Evolutionary conservation across 2,888 invertebrate genomes (phyloP), one percentile per base, ranked within the genome.

Genomic region (Parnassius apollo): DNA sequence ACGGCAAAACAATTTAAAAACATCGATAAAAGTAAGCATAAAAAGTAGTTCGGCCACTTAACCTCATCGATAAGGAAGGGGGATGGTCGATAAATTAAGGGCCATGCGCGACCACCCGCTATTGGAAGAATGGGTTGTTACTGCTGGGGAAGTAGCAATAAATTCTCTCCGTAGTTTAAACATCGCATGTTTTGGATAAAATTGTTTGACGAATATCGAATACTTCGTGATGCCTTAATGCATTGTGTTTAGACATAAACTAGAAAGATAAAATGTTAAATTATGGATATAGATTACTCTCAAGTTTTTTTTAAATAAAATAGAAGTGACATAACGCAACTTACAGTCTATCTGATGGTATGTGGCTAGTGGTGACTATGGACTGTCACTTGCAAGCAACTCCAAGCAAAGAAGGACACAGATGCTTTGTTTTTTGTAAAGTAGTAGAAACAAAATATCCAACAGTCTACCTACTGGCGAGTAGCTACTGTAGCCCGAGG

Each of bases 11-110:
- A 13, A 57, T 46, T n/a, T 25, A 25, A 58, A 58, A 62, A 54
- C n/a, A 44, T 48, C 48, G 58, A 45, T 61, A 58, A 57, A 58
- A 35, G 48, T 53, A 54, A 50, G 53, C 35, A 35, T 35, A 62
- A 65, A 71, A 70, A 71, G 69, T 71, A 73, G 71, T 66, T 57
- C 57, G 50, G 67, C 73, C 76, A 78, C 75, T 78, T 78, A 74
- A 68, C 66, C 63, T 56, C 62, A 67, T 62, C 68, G 77, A 75
- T 75, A 72, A 72, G 66, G 61, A 53, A 65, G 55, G 57, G 70
- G 71, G 72, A 60, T 67, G 67, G 66, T 61, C 64, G 13, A 68
- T 70, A 71, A 67, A 71, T 68, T 58, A 68, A 58, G 49, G 13
- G 22, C 50, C 49, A 35, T n/a, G 48, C 46, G 50, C 65, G 71